A percentile compares a stretch with the other conserved stretches of the same genome.
These are phyloP conservation scores for Melinaea marsaeus DNA, from an alignment of 2,888 invertebrate genomes.

Conservation along the genomic window DNA sequence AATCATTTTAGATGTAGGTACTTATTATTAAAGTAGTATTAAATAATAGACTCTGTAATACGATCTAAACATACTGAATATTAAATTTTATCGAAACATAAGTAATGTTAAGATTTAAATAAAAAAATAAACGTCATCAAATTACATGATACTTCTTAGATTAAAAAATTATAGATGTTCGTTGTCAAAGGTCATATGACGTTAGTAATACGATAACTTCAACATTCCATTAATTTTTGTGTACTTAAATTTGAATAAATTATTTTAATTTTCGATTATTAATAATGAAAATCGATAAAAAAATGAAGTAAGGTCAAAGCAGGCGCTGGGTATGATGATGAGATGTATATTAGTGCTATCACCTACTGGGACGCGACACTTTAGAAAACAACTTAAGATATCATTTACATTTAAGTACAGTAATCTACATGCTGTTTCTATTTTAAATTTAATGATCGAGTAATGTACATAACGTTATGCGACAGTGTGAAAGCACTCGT, in stretches of 20 bases:
- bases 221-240: constrained; percentile 55
- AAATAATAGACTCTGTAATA: not conserved
- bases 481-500: not conserved
- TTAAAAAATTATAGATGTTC: constrained; percentile 32
- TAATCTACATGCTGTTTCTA: constrained; percentile 33
- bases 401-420: constrained; percentile 50
- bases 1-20: constrained; percentile 25
- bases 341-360: constrained; percentile 46
- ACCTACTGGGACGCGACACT: constrained; percentile 58
- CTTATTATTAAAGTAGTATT: not conserved
- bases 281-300: constrained; percentile 48
- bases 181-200: constrained; percentile 45
- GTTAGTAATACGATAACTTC: constrained; percentile 50
- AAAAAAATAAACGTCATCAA: constrained; percentile 4
- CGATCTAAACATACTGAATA: constrained; percentile 1
- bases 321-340: constrained; percentile 36
- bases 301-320: constrained; percentile 47
- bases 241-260: constrained; percentile 59
- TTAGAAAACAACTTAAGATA: constrained; percentile 54
- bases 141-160: constrained; percentile 8
- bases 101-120: not conserved
- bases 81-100: constrained; percentile 4
- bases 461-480: constrained; percentile 3
- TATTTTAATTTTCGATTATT: constrained; percentile 44
- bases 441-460: constrained; percentile 20